Evolutionary conservation across 2,113 vertebrate species (phyloP), one percentile per base, ranked within the genome.

Genomic region (Nothocercus julius): DNA sequence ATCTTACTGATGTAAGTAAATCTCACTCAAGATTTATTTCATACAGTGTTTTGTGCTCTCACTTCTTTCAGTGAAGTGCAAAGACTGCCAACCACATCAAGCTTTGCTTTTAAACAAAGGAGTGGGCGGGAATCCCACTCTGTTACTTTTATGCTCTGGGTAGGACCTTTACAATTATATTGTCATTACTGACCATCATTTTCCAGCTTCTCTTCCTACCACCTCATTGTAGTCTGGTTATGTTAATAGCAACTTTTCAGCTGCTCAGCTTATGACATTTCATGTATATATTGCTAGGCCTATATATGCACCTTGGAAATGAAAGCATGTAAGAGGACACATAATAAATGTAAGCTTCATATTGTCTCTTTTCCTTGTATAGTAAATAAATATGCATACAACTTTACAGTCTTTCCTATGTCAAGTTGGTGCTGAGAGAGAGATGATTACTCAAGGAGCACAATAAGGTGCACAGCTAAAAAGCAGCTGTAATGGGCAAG

Each of bases 101-200:
- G 38, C 34, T 87, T 53, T 87, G 27, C 34, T 79, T 79, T 64
- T 69, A 58, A 64, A 63, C 38, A 51, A 73, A 45, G 34, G 27
- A 7, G 0, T 0, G 2, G 4, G 13, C 19, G 21, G 20, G 72
- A 78, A 74, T 22, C n/a, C 20, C 9, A 10, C 12, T 21, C 21
- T 9, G 7, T 49, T 9, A 34, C 10, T 24, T 64, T 12, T 11
- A 19, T 15, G 6, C 13, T 45, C 58, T 78, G 61, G 9, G 36
- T 27, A 32, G 13, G 32, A 45, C 28, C 6, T 56, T 6, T 42
- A 36, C 14, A 49, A 9, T 47, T 61, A 5, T 8, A 36, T n/a
- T 42, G 18, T 18, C 14, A 16, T 8, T 59, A 24, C 25, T 32
- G 18, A 68, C 4, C 38, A 62, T 16, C 6, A 3, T 25, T 74